Evolutionary conservation across 1,140 invertebrate genomes (phyloP).

Genomic region (Orchestia grillus): DNA sequence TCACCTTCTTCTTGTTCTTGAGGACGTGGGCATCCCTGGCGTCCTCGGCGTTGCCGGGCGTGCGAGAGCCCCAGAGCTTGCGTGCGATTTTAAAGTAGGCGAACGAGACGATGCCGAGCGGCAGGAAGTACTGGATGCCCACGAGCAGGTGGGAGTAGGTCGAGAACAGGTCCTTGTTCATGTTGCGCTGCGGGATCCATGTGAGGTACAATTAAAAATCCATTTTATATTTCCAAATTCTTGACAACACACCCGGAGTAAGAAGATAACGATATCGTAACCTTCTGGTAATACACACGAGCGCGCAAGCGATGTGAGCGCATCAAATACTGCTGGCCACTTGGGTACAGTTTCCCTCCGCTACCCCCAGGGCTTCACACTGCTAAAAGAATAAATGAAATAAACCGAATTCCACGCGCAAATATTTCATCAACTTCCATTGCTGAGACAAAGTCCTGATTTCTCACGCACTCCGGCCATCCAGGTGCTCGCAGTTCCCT

Average conservation of each 20-base stretch:
- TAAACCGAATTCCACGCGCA: neutral
- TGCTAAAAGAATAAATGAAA: neutral
- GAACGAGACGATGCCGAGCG: constrained; percentile 82
- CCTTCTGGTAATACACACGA: neutral
- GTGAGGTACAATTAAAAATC: neutral
- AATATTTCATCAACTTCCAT: neutral
- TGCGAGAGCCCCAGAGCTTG: constrained; percentile 81
- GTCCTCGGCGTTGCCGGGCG: constrained; percentile 83
- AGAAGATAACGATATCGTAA: no score
- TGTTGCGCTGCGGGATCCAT: constrained; percentile 72
- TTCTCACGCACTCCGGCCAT: neutral
- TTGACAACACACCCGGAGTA: no score
- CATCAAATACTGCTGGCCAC: neutral
- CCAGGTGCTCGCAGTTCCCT: no score
- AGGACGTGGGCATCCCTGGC: constrained; percentile 81
- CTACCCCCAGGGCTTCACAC: neutral
- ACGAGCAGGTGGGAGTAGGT: constrained; percentile 76
- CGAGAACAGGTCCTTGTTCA: constrained; percentile 75
- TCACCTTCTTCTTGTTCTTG: constrained; percentile 87
- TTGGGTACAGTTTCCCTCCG: neutral
- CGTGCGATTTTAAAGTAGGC: constrained; percentile 84
- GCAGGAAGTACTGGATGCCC: constrained; percentile 80
- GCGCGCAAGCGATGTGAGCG: neutral
- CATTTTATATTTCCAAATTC: no score
- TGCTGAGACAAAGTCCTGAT: neutral